phyloP scores from a whole-genome alignment of 2,797 vertebrate species.

The Tokudaia muenninki region DNA sequence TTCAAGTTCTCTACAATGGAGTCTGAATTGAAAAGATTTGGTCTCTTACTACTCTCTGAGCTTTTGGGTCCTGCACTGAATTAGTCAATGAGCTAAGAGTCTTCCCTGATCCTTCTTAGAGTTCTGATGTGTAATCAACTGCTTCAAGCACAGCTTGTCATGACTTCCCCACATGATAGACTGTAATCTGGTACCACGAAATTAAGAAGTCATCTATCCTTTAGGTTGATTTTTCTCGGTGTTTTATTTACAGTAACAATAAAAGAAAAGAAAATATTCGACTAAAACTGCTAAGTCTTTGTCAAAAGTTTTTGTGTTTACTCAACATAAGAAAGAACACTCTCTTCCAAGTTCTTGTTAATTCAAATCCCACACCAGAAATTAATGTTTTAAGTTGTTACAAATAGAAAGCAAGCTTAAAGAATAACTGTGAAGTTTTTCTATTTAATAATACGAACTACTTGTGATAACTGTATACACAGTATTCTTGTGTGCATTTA shows the following conservation, averaged over 20 bases:
- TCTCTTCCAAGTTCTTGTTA: conserved; percentile 40
- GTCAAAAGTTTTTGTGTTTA: conserved; percentile 36
- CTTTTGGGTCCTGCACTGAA: not conserved
- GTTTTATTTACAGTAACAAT: not conserved
- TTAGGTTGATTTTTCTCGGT: not conserved
- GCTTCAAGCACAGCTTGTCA: not conserved
- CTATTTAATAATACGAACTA: not conserved
- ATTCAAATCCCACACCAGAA: not conserved
- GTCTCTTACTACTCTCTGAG: not conserved
- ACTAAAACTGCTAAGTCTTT: not conserved
- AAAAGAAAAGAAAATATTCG: not conserved
- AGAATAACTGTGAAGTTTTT: not conserved
- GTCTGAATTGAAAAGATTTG: not conserved
- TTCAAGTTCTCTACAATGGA: not conserved
- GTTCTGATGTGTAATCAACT: not conserved
- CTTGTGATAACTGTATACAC: not conserved
- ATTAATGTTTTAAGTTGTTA: conserved; percentile 27
- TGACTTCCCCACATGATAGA: not conserved
- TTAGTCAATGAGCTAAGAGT: not conserved
- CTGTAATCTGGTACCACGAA: not conserved
- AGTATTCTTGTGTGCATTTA: not conserved
- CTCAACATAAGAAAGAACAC: not conserved
- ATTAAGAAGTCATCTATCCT: not conserved
- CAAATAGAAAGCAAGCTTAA: not conserved
- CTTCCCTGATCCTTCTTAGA: not conserved